phyloP scores from a whole-genome alignment of 2,888 invertebrate species.

The Mesoligia furuncula region DNA sequence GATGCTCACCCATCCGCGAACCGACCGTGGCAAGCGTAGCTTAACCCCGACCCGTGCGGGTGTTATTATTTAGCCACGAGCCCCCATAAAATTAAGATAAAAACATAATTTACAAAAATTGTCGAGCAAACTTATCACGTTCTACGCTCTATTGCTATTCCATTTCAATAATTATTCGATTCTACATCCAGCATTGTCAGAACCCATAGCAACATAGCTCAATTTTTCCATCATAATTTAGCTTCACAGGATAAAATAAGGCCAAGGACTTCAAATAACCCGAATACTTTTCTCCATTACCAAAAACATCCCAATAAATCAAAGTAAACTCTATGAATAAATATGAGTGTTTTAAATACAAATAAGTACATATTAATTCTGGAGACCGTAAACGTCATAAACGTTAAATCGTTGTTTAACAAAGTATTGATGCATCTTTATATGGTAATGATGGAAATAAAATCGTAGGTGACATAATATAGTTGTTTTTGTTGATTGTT shows the following conservation, averaged over 20 bases:
- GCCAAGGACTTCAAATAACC: constrained; percentile 44
- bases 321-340: constrained; percentile 62
- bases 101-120: background rate
- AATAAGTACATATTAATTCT: constrained; percentile 39
- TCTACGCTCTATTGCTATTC: background rate
- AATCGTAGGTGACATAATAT: constrained; percentile 37
- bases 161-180: background rate
- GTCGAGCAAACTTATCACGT: constrained; percentile 1
- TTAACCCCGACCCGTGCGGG: background rate
- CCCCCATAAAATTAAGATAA: background rate
- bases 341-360: constrained; percentile 56
- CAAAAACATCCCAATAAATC: constrained; percentile 51
- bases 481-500: constrained; percentile 3
- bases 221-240: background rate
- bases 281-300: constrained; percentile 37
- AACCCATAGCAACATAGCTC: background rate
- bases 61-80: background rate
- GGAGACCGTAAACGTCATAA: constrained; percentile 41
- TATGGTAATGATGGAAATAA: constrained; percentile 49
- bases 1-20: background rate
- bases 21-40: background rate
- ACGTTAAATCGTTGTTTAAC: constrained; percentile 43
- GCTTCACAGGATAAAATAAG: background rate
- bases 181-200: background rate
- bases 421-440: constrained; percentile 47